Percentiles rank a stretch among this genome's conserved stretches.
phyloP scores from a whole-genome alignment of 2,113 vertebrate genomes.

The Furnarius figulus region DNA sequence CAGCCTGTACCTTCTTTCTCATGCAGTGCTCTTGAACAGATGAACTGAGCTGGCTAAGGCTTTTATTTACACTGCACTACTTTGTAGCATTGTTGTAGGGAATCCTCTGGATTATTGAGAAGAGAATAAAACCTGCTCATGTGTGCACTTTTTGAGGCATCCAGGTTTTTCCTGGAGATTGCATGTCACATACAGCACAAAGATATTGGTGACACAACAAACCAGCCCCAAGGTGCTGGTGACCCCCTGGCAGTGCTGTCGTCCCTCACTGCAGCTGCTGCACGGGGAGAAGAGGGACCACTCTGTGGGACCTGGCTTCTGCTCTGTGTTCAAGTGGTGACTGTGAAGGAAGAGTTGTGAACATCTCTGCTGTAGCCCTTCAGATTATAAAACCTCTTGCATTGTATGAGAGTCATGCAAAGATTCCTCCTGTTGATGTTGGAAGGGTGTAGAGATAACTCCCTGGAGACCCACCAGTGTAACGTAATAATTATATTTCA shows the following conservation, averaged over 20 bases:
- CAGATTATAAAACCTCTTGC: not conserved
- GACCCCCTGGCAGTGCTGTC: not conserved
- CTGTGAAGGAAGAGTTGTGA: not conserved
- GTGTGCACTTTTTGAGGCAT: not conserved
- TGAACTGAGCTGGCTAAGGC: not conserved
- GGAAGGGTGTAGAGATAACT: not conserved
- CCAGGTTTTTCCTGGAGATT: not conserved
- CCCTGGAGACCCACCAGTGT: not conserved
- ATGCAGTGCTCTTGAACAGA: not conserved
- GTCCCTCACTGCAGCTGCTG: not conserved
- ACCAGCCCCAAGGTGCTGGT: not conserved
- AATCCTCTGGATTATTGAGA: not conserved
- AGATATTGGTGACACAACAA: not conserved
- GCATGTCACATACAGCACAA: not conserved
- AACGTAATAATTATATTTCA: not conserved
- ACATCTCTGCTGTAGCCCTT: not conserved
- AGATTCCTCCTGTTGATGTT: not conserved
- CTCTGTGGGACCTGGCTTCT: not conserved
- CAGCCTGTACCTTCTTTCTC: not conserved
- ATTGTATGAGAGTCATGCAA: not conserved
- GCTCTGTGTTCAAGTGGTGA: not conserved
- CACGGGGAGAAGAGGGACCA: not conserved
- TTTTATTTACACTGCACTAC: not conserved
- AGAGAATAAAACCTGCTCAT: not conserved
- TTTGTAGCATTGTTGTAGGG: not conserved